phyloP scores from a whole-genome alignment of 2,113 vertebrate species.

The Trachemys scripta region DNA sequence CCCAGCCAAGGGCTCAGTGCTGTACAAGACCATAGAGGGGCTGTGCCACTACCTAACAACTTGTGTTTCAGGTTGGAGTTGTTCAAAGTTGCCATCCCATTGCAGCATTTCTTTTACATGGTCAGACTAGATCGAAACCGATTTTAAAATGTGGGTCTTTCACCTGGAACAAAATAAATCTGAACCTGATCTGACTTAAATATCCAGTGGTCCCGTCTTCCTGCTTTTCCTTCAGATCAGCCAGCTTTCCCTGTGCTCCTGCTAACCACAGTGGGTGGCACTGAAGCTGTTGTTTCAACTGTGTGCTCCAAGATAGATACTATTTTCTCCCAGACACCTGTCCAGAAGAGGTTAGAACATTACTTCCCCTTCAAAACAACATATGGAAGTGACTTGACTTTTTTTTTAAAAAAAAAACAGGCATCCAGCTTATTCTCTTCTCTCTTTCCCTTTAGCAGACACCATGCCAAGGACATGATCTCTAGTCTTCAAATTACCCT shows the following conservation, averaged over 20 bases:
- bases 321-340: background rate
- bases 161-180: background rate
- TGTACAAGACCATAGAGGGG: background rate
- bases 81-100: background rate
- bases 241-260: background rate
- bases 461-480: rapidly evolving
- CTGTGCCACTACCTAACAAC: background rate
- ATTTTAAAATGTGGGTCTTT: background rate
- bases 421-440: background rate
- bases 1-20: background rate
- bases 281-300: background rate
- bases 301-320: background rate
- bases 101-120: background rate
- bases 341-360: background rate
- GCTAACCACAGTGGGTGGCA: background rate
- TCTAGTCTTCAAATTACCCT: rapidly evolving
- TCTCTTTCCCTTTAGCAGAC: rapidly evolving
- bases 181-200: background rate
- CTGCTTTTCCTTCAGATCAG: background rate
- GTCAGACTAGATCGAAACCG: rapidly evolving
- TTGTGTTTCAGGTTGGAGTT: background rate
- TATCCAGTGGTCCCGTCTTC: background rate
- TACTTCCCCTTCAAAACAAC: background rate
- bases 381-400: rapidly evolving
- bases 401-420: no score